phyloP scores from a whole-genome alignment of 2,797 vertebrate species.

The Sparidentex hasta region DNA sequence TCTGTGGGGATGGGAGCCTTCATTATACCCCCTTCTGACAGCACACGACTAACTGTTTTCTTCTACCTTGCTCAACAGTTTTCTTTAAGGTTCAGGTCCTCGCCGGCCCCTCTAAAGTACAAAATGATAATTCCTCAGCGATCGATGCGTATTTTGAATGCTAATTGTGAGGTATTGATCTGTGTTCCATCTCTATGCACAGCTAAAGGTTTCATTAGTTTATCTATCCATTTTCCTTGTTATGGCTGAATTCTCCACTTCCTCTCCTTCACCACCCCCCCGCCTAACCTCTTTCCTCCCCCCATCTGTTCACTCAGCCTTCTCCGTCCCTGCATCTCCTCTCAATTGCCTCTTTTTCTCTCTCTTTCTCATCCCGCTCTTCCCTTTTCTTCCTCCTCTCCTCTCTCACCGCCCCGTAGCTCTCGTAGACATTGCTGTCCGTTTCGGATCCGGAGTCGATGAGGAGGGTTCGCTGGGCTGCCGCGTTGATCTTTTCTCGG shows the following conservation, averaged over 20 bases:
- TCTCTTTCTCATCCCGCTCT: background rate
- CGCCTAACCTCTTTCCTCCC: conserved; percentile 49
- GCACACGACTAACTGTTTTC: conserved; percentile 51
- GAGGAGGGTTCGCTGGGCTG: conserved; percentile 84
- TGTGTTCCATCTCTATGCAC: conserved; percentile 65
- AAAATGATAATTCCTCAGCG: conserved; percentile 73
- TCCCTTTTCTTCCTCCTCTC: background rate
- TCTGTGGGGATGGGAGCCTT: conserved; percentile 44
- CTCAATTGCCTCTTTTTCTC: conserved; percentile 34
- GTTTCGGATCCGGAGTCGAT: conserved; percentile 85
- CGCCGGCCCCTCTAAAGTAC: conserved; percentile 74
- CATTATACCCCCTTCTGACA: conserved; percentile 46
- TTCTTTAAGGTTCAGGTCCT: conserved; percentile 73
- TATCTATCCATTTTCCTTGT: conserved; percentile 71
- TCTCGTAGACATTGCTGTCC: conserved; percentile 80
- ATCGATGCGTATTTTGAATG: conserved; percentile 81
- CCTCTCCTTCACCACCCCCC: conserved; percentile 55
- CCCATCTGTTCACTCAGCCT: conserved; percentile 63
- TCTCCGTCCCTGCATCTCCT: conserved; percentile 53
- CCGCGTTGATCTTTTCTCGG: conserved; percentile 83
- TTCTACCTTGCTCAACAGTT: conserved; percentile 64
- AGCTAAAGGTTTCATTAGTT: conserved; percentile 77
- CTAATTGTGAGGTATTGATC: conserved; percentile 82
- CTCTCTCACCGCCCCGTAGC: conserved; percentile 58
- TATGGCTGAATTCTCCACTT: conserved; percentile 71